Percentiles rank a stretch among this genome's conserved stretches.
These are phyloP conservation scores for Dallia pectoralis DNA, from an alignment of 2,797 vertebrate species.

Conservation along the genomic window DNA sequence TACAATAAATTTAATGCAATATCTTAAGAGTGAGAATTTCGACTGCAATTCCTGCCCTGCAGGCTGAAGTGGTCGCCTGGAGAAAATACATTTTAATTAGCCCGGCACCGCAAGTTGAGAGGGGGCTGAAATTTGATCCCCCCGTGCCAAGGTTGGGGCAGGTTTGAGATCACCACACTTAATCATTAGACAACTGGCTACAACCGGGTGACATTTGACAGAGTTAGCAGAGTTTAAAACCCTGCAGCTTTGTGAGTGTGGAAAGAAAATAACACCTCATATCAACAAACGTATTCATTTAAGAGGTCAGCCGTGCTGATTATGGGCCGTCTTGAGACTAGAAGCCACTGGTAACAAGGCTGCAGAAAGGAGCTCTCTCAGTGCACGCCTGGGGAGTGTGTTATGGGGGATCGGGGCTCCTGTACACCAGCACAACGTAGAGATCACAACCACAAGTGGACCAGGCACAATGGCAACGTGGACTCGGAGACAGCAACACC, in stretches of 20 bases:
- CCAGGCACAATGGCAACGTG: constrained; percentile 40
- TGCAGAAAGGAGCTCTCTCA: constrained; percentile 37
- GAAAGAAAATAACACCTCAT: constrained; percentile 63
- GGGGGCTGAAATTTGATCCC: constrained; percentile 75
- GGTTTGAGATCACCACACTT: constrained; percentile 77
- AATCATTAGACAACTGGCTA: constrained; percentile 79
- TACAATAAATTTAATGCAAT: constrained; percentile 74
- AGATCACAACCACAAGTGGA: constrained; percentile 58
- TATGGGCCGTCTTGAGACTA: constrained; percentile 49
- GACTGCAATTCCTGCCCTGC: constrained; percentile 70
- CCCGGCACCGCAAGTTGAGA: constrained; percentile 72
- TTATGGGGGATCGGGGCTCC: constrained; percentile 16
- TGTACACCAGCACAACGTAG: constrained; percentile 45
- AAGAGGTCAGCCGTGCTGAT: constrained; percentile 55
- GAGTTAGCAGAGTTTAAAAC: constrained; percentile 59
- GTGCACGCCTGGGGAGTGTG: constrained; percentile 32
- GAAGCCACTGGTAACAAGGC: constrained; percentile 29
- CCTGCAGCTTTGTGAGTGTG: constrained; percentile 38
- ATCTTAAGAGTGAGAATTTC: constrained; percentile 70
- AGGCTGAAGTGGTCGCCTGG: constrained; percentile 73
- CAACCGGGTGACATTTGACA: constrained; percentile 67
- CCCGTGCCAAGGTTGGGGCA: constrained; percentile 70
- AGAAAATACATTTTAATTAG: constrained; percentile 83
- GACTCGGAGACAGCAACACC: constrained; percentile 53
- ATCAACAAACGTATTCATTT: constrained; percentile 67